phyloP scores from a whole-genome alignment of 2,113 vertebrate genomes.

The Pelmatolapia mariae region DNA sequence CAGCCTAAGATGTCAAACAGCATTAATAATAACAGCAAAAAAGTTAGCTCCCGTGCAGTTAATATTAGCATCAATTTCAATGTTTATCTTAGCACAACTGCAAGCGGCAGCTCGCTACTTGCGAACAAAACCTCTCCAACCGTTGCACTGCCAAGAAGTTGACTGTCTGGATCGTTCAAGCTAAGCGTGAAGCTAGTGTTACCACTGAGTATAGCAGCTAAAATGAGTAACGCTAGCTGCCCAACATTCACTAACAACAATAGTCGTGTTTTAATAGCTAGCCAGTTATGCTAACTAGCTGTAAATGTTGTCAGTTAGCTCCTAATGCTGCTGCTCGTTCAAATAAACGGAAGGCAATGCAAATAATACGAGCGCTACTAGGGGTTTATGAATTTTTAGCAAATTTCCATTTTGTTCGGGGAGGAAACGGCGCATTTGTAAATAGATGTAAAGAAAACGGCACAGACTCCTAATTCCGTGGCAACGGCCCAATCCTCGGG shows the following conservation, averaged over 20 bases:
- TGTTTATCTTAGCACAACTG: constrained; percentile 3
- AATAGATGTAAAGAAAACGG: not conserved
- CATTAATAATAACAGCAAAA: not conserved
- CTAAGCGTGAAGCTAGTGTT: not conserved
- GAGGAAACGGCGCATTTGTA: not conserved
- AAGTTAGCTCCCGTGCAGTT: not conserved
- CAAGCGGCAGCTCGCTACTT: constrained; percentile 2
- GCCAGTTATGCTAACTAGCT: constrained; percentile 55
- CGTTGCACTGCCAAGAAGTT: constrained; percentile 16
- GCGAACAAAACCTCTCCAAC: not conserved
- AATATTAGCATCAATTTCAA: not conserved
- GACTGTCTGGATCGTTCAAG: not conserved
- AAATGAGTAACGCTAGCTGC: not conserved
- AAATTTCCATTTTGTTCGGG: not conserved
- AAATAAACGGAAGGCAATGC: constrained; percentile 7
- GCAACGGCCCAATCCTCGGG: constrained; percentile 62
- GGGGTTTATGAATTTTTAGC: not conserved
- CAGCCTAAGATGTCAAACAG: not conserved
- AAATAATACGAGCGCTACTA: constrained; percentile 8
- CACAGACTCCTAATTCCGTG: constrained; percentile 28
- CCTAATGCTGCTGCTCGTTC: not conserved
- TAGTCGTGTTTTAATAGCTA: constrained; percentile 34
- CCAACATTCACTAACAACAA: constrained; percentile 35
- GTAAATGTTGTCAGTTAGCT: constrained; percentile 42
- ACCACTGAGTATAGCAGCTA: not conserved